These are phyloP conservation scores for Trachemys scripta DNA, from an alignment of 2,113 vertebrate genomes.

Conservation along the genomic window DNA sequence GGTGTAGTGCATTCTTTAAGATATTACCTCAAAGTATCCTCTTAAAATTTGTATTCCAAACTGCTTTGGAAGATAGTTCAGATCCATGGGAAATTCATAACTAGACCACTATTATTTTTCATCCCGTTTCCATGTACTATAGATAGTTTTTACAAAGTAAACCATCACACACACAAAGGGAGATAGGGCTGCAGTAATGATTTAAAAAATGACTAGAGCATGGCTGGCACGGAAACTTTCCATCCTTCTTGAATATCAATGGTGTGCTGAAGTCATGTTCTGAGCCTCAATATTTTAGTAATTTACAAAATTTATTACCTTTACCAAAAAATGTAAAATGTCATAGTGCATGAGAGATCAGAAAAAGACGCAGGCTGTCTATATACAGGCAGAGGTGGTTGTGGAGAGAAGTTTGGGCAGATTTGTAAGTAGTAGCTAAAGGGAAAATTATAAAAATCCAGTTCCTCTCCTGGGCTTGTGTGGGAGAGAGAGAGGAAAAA, in stretches of 20 bases:
- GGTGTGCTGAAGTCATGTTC: slow-evolving; percentile 10
- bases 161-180: neutral
- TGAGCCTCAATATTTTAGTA: slow-evolving; percentile 8
- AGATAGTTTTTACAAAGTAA: slow-evolving; percentile 36
- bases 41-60: slow-evolving; percentile 23
- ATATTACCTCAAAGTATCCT: neutral
- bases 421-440: neutral
- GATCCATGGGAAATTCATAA: slow-evolving; percentile 23
- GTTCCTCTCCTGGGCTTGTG: neutral
- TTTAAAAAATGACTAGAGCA: slow-evolving; percentile 42
- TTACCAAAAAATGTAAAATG: slow-evolving; percentile 27
- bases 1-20: neutral
- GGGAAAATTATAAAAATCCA: neutral
- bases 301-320: slow-evolving; percentile 18
- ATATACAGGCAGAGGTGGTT: neutral
- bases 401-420: neutral
- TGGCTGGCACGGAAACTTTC: neutral
- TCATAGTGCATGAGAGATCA: neutral
- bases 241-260: slow-evolving; percentile 47
- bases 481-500: neutral
- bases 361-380: neutral
- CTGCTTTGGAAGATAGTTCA: neutral
- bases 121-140: neutral
- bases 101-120: slow-evolving; percentile 31
- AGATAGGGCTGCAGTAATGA: slow-evolving; percentile 34